Conservation (phyloP, 2,797 vertebrate genomes). For the Liparis tanakae region DNA sequence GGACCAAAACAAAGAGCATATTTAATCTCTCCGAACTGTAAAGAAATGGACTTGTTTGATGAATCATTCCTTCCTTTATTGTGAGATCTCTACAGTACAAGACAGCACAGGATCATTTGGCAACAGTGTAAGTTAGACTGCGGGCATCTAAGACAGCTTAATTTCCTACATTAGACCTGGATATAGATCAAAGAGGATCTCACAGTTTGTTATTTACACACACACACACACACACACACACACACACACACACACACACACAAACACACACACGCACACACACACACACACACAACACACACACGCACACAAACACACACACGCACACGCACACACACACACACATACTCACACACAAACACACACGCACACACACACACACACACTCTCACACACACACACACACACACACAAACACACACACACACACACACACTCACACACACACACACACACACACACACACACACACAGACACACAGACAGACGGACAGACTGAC, state of each 20-base stretch:
- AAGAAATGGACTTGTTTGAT: slow-evolving; percentile 25
- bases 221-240: slow-evolving; percentile 17
- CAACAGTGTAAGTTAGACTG: slow-evolving; percentile 44
- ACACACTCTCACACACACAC: slow-evolving; percentile 17
- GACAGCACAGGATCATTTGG: slow-evolving; percentile 45
- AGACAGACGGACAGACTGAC: slow-evolving; percentile 22
- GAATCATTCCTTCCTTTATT: slow-evolving; percentile 38
- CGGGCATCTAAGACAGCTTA: slow-evolving; percentile 44
- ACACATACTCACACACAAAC: slow-evolving; percentile 15
- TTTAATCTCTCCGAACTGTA: slow-evolving; percentile 41
- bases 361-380: slow-evolving; percentile 6
- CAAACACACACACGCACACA: slow-evolving; percentile 15
- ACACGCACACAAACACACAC: slow-evolving; percentile 11
- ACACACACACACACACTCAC: too few species aligned
- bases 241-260: slow-evolving; percentile 4
- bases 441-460: slow-evolving; percentile 17
- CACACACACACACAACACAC: slow-evolving; percentile 16
- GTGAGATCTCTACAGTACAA: slow-evolving; percentile 39
- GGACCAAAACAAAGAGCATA: slow-evolving; percentile 40
- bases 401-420: slow-evolving; percentile 19
- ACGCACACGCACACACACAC: too few species aligned
- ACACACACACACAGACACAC: slow-evolving; percentile 12
- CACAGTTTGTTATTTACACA: background rate
- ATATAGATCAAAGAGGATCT: slow-evolving; percentile 55
- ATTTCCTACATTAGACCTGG: slow-evolving; percentile 63